Conservation (phyloP, 2,797 vertebrate genomes). For the Gymnothorax javanicus region DNA sequence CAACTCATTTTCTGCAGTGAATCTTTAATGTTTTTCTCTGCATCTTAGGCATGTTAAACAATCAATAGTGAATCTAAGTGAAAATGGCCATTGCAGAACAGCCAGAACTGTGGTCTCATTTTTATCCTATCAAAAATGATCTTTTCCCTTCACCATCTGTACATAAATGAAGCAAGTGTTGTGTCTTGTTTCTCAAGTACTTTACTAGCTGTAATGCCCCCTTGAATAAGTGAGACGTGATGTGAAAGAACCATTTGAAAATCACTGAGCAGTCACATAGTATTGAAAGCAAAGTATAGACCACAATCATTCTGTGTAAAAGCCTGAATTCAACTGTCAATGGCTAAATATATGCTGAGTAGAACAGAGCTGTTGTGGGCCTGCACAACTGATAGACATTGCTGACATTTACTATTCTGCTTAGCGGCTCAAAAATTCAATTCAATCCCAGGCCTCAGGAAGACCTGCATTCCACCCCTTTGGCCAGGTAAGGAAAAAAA, state of each 20-base stretch:
- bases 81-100: background rate
- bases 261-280: background rate
- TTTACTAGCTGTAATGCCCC: background rate
- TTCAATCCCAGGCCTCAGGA: background rate
- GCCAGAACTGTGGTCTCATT: background rate
- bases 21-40: constrained; percentile 15
- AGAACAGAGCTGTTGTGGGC: background rate
- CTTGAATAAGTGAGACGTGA: background rate
- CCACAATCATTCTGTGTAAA: background rate
- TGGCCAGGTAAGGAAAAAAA: background rate
- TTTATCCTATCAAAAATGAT: background rate
- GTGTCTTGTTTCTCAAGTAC: background rate
- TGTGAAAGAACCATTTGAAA: background rate
- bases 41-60: background rate
- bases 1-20: constrained; percentile 25
- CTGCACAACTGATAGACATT: too few relatives aligned
- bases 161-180: background rate
- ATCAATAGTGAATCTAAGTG: background rate
- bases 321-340: background rate
- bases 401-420: constrained; percentile 27
- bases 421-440: background rate
- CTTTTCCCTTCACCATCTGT: background rate
- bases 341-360: background rate
- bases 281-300: background rate
- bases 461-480: background rate